Conservation (phyloP, 2,888 invertebrate species). For the Abscondita cerata region DNA sequence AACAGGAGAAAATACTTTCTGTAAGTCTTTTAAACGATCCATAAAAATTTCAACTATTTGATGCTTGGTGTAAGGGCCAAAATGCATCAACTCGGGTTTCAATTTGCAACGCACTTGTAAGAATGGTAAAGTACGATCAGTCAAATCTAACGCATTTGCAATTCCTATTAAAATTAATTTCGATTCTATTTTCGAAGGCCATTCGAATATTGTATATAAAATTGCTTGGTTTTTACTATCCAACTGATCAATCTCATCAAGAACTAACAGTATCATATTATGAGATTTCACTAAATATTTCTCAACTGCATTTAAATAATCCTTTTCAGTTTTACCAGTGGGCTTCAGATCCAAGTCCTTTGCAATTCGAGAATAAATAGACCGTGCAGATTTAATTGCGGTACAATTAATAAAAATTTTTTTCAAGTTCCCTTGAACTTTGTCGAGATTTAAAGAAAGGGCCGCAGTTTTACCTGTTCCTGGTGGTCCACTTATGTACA, state of each 20-base stretch:
- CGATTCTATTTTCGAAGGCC: constrained; percentile 77
- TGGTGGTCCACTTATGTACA: constrained; percentile 96
- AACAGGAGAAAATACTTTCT: constrained; percentile 74
- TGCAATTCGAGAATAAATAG: constrained; percentile 81
- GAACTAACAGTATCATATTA: constrained; percentile 81
- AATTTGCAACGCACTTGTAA: constrained; percentile 79
- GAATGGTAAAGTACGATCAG: constrained; percentile 87
- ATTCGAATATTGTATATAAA: constrained; percentile 92
- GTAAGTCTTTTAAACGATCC: constrained; percentile 74
- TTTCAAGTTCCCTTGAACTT: constrained; percentile 62
- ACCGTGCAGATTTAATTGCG: constrained; percentile 80
- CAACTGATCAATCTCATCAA: constrained; percentile 97
- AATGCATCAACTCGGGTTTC: constrained; percentile 82
- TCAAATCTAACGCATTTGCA: constrained; percentile 95
- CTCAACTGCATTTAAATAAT: constrained; percentile 71
- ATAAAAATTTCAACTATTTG: constrained; percentile 89
- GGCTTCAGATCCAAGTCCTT: constrained; percentile 71
- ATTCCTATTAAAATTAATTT: constrained; percentile 86
- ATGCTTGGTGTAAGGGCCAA: constrained; percentile 88
- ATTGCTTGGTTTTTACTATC: constrained; percentile 84
- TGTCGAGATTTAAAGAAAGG: constrained; percentile 74
- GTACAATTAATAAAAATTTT: constrained; percentile 88
- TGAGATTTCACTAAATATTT: constrained; percentile 70
- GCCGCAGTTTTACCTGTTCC: constrained; percentile 97
- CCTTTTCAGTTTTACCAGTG: constrained; percentile 69